These are phyloP conservation scores for Dolichoris vasculosae DNA, from an alignment of 1,140 invertebrate species.

Conservation along the genomic window DNA sequence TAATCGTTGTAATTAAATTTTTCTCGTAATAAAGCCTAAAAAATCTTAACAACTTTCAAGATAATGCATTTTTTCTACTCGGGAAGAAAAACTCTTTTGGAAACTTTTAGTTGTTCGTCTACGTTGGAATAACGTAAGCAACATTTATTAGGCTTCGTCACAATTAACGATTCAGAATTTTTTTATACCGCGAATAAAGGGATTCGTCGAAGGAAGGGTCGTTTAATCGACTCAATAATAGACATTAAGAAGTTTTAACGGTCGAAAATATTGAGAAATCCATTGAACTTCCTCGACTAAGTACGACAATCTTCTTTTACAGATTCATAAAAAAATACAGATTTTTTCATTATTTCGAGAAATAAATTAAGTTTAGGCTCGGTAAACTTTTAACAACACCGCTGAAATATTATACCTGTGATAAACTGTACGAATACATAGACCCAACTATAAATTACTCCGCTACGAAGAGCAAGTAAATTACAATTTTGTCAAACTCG, in stretches of 20 bases:
- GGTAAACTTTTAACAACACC: background rate
- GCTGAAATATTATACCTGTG: background rate
- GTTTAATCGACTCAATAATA: background rate
- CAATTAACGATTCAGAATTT: background rate
- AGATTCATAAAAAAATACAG: background rate
- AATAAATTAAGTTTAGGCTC: background rate
- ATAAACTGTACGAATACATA: background rate
- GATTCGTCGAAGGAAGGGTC: background rate
- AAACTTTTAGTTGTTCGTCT: background rate
- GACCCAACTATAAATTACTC: background rate
- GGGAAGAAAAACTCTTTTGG: background rate
- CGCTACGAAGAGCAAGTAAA: background rate
- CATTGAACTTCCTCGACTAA: background rate
- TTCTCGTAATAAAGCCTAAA: background rate
- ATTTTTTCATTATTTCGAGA: background rate
- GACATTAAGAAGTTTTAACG: slow-evolving; percentile 1
- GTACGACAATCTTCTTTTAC: background rate
- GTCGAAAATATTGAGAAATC: background rate
- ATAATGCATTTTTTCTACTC: background rate
- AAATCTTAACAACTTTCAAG: background rate
- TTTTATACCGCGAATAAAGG: background rate
- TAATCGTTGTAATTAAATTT: background rate
- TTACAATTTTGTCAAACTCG: background rate
- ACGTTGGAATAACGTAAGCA: background rate
- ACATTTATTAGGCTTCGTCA: background rate